Percentiles rank a stretch among this genome's conserved stretches.
Conservation (phyloP, 2,888 invertebrate species). For the Tenthredo distinguenda region DNA sequence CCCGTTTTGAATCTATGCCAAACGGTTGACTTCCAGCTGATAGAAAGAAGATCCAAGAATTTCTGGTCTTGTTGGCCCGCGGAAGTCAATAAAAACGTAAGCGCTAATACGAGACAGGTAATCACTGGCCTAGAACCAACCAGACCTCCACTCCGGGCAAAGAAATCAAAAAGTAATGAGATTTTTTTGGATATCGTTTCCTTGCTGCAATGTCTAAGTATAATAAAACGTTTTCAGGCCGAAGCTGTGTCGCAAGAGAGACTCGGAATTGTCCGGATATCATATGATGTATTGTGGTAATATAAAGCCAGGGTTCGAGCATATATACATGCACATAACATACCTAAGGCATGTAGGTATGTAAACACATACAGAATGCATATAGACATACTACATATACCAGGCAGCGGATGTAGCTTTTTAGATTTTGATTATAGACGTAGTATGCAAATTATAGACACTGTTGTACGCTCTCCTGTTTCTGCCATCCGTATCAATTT, state of each 20-base stretch:
- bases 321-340: background rate
- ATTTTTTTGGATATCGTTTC: background rate
- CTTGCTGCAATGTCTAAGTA: background rate
- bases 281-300: constrained; percentile 26
- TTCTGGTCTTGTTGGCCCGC: constrained; percentile 11
- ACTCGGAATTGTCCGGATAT: constrained; percentile 27
- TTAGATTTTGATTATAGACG: constrained; percentile 49
- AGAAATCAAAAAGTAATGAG: background rate
- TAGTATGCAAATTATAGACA: constrained; percentile 49
- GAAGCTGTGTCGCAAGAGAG: background rate
- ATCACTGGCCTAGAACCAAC: constrained; percentile 2
- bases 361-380: constrained; percentile 11
- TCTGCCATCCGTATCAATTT: constrained; percentile 51
- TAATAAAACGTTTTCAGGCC: constrained; percentile 12
- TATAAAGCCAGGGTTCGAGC: constrained; percentile 13
- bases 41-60: background rate
- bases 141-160: background rate
- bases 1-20: constrained; percentile 7
- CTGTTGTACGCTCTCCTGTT: constrained; percentile 45
- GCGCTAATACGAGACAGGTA: constrained; percentile 26
- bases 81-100: constrained; percentile 18
- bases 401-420: constrained; percentile 40
- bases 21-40: constrained; percentile 5
- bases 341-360: constrained; percentile 24
- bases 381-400: background rate